Evolutionary conservation across 2,113 vertebrate species (phyloP), one percentile per base, ranked within the genome.

Genomic region (Corythoichthys intestinalis): DNA sequence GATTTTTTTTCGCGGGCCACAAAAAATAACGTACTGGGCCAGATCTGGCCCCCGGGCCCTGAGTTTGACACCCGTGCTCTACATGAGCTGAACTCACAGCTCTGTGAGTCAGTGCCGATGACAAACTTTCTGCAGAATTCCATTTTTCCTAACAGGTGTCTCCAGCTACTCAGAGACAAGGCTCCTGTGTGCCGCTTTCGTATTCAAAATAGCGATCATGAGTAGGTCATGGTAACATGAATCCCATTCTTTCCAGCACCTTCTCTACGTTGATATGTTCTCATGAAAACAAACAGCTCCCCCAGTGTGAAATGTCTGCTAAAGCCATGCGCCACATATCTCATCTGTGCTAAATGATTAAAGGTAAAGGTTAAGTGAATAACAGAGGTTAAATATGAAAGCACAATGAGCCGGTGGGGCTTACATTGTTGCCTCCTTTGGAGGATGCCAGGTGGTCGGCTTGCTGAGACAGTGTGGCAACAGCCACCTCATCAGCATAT

Each of bases 111-210:
- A 88, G 67, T 74, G 77, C 74, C 12, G 68, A 85, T 83, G 87
- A 87, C 76, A 82, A 57, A 17, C 71, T 86, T 88, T 85, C 74
- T 84, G 79, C 79, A 79, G 73, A 83, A 83, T 85, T 90, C 85
- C 72, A 77, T 78, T 88, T 90, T 90, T 91, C 87, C 89, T 78
- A 89, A 90, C 91, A 91, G 91, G 88, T 91, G 91, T 73, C 74
- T 67, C 72, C 68, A 50, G 71, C 77, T 68, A 81, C 85, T 87
- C 82, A 83, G 80, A 82, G 76, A 77, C 72, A 68, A 65, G 85
- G 67, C 67, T 75, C 69, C 76, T 71, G 71, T 72, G 75, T 57
- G 81, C 78, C 61, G 72, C 79, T 77, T 89, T 84, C 81, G 77
- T 81, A 77, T 79, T 84, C 82, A 82, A 82, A 87, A 90, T 79